Evolutionary conservation across 2,888 invertebrate species (phyloP), one percentile per base, ranked within the genome.

Genomic region (Thymelicus acteon): DNA sequence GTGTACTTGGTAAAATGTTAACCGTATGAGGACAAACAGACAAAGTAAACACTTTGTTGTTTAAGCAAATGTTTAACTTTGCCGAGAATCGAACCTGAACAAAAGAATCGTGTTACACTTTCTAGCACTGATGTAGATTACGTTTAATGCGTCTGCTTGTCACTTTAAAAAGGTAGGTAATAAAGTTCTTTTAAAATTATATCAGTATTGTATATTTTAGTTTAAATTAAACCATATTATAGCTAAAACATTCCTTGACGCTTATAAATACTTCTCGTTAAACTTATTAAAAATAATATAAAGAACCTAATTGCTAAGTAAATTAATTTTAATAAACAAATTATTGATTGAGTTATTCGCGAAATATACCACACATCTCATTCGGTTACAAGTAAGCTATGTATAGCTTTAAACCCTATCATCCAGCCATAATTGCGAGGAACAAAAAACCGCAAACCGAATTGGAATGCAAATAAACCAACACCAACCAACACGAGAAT

Each of bases 401-500:
- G 44, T 63, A 49, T 40, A 58, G 62, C n/a, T 40, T 54, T 61
- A 48, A 49, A 60, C 57, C 62, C 68, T 69, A 64, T 69, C 39
- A 69, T 60, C 49, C 57, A 69, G 63, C 63, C 62, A 31, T 63
- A 64, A 69, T 69, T 62, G 63, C 48, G 64, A 65, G 54, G 58
- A 58, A 63, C 48, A 57, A 69, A 69, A 69, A 69, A 69, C 69
- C 58, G 69, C 69, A 69, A 69, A 58, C 63, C 57, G 19, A 65
- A 63, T 69, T 48, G 63, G 69, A 69, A 69, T 69, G 69, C 69
- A 69, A 69, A 69, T 69, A 64, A 57, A 69, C 58, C 63, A 67
- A 19, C 67, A 67, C 47, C 8, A 31, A 60, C 67, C 60, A 67
- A 40, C 69, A 62, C 68, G 31, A 13, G 24, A 31, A 47, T 49